phyloP scores from a whole-genome alignment of 2,797 vertebrate species.

The Gobio occitaniae region DNA sequence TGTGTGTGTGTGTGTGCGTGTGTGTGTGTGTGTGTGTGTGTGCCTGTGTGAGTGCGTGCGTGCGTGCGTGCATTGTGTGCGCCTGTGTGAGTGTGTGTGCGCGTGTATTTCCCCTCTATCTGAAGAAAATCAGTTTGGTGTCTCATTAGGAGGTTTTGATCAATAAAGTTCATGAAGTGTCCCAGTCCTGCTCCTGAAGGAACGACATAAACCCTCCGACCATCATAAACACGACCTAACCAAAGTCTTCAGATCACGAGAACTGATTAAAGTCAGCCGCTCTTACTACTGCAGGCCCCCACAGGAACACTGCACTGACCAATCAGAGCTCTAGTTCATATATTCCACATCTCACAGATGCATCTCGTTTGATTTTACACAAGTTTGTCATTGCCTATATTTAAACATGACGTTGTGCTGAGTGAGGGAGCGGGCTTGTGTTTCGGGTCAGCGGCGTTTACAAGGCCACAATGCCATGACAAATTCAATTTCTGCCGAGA shows the following conservation, averaged over 20 bases:
- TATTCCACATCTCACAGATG: not conserved
- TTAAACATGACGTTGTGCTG: not conserved
- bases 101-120: too few relatives aligned
- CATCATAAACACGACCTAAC: not conserved
- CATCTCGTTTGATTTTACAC: not conserved
- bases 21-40: too few relatives aligned
- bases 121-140: not conserved
- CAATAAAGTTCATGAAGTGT: not conserved
- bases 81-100: too few relatives aligned
- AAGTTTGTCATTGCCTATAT: not conserved
- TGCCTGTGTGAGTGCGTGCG: too few relatives aligned
- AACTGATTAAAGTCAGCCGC: not conserved
- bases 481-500: constrained; percentile 38
- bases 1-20: too few relatives aligned
- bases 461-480: constrained; percentile 27
- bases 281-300: not conserved
- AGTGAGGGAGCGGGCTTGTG: not conserved
- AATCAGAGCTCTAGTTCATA: not conserved
- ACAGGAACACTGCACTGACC: not conserved
- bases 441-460: constrained; percentile 36
- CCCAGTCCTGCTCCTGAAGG: not conserved
- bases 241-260: not conserved
- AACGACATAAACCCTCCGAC: not conserved
- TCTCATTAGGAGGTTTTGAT: not conserved
- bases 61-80: too few relatives aligned